A percentile compares a stretch with the other conserved stretches of the same genome.
These are phyloP conservation scores for Ctenochaetus hawaiiensis DNA, from an alignment of 2,797 vertebrate species.

Conservation along the genomic window DNA sequence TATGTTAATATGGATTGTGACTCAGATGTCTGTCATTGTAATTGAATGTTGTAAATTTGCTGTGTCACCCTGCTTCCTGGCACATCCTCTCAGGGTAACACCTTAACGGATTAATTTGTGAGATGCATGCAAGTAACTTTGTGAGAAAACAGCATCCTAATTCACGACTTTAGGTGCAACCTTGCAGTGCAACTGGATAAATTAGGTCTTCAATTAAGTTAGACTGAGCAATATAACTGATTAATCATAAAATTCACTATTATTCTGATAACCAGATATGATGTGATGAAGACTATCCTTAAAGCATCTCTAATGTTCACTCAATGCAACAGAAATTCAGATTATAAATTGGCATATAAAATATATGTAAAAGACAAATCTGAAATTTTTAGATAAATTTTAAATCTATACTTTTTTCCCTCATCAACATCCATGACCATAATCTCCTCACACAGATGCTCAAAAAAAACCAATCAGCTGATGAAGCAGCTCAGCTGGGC, in stretches of 20 bases:
- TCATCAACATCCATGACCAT: conserved; percentile 17
- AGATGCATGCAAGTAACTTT: background rate
- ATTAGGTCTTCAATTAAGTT: background rate
- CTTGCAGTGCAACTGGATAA: no score
- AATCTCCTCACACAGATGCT: conserved; percentile 35
- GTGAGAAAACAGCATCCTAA: background rate
- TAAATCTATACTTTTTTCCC: no score
- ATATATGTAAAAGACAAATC: no score
- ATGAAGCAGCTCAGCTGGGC: conserved; percentile 68
- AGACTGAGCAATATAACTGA: background rate
- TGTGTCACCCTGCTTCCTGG: conserved; percentile 73
- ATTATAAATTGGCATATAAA: no score
- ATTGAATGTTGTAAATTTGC: conserved; percentile 58
- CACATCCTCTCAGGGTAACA: conserved; percentile 24
- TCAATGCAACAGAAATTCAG: background rate
- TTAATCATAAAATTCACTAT: background rate
- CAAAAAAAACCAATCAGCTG: conserved; percentile 57
- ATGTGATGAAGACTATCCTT: background rate
- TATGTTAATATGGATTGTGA: conserved; percentile 10
- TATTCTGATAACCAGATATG: background rate
- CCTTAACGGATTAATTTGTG: background rate
- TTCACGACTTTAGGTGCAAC: background rate
- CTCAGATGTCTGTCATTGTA: conserved; percentile 41
- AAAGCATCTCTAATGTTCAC: background rate
- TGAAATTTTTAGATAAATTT: no score